Percentiles rank a stretch among this genome's conserved stretches.
phyloP scores from a whole-genome alignment of 2,113 vertebrate genomes.

The Rattus norvegicus region DNA sequence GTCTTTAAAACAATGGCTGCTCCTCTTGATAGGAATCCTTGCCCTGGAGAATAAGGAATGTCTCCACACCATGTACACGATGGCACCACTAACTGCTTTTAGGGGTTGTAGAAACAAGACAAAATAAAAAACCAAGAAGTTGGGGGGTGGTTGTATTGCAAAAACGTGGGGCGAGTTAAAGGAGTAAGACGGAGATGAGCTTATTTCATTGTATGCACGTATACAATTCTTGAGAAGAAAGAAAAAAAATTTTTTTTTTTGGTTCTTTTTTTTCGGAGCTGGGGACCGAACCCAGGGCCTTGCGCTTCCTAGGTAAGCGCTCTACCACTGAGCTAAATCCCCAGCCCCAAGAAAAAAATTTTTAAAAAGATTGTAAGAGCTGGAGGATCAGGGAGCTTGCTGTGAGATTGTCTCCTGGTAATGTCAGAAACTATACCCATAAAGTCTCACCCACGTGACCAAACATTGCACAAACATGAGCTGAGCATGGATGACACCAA shows the following conservation, averaged over 20 bases:
- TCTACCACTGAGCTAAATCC: too few species aligned
- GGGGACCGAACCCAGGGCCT: too few species aligned
- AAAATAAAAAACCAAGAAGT: not conserved
- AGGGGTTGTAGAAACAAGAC: not conserved
- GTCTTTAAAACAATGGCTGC: slow-evolving; percentile 29
- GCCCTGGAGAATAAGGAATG: too few species aligned
- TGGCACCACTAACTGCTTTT: not conserved
- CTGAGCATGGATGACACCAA: not conserved
- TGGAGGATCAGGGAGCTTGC: not conserved
- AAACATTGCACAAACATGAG: not conserved
- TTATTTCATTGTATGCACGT: not conserved
- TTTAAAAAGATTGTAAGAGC: not conserved
- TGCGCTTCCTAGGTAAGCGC: too few species aligned
- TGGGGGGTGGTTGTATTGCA: not conserved
- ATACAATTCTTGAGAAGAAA: not conserved
- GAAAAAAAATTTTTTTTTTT: too few species aligned
- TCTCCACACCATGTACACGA: not conserved
- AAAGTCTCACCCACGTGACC: not conserved
- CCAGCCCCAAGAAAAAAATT: too few species aligned
- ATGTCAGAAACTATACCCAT: not conserved
- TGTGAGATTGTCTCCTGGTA: not conserved
- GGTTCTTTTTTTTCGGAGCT: too few species aligned
- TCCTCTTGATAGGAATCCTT: not conserved
- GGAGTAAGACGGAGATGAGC: not conserved
- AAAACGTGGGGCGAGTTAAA: not conserved